A percentile compares a stretch with the other conserved stretches of the same genome.
Evolutionary conservation across 2,888 invertebrate genomes (phyloP).

Genomic region (Cantharis flavilabris): DNA sequence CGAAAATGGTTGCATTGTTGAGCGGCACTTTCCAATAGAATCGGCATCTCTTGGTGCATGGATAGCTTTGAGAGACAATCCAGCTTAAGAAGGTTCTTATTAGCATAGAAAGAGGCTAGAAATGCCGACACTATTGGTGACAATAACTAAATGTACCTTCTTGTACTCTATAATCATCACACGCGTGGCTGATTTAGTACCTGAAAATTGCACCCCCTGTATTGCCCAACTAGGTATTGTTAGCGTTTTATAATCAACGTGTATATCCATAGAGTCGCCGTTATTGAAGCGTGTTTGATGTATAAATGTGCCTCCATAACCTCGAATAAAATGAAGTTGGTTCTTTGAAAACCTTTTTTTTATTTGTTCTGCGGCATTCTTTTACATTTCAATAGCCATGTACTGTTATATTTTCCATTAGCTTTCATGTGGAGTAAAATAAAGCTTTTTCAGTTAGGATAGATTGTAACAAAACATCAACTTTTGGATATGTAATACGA

Average conservation of each 20-base stretch:
- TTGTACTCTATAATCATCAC: slow-evolving; percentile 32
- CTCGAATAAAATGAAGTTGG: slow-evolving; percentile 27
- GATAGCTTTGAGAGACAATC: slow-evolving; percentile 34
- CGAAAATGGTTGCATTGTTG: slow-evolving; percentile 27
- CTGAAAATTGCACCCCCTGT: slow-evolving; percentile 34
- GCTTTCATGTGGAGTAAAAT: slow-evolving; percentile 19
- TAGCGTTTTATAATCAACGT: slow-evolving; percentile 36
- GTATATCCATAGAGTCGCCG: slow-evolving; percentile 28
- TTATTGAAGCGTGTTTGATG: slow-evolving; percentile 35
- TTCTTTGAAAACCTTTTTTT: slow-evolving; percentile 32
- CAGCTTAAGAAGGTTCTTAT: slow-evolving; percentile 33
- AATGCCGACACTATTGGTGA: slow-evolving; percentile 34
- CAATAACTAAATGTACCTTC: slow-evolving; percentile 28
- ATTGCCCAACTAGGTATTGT: slow-evolving; percentile 35
- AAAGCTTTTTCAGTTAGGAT: slow-evolving; percentile 24
- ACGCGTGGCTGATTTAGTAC: slow-evolving; percentile 36
- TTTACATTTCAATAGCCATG: slow-evolving; percentile 34
- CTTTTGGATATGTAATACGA: slow-evolving; percentile 11
- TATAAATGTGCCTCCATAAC: slow-evolving; percentile 31
- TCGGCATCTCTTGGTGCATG: slow-evolving; percentile 33
- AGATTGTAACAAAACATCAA: slow-evolving; percentile 5
- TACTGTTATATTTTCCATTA: slow-evolving; percentile 35
- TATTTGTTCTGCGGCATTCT: slow-evolving; percentile 37
- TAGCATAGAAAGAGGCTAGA: slow-evolving; percentile 30
- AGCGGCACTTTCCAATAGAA: slow-evolving; percentile 26